phyloP scores from a whole-genome alignment of 1,140 invertebrate species.

The Lucilia cuprina region DNA sequence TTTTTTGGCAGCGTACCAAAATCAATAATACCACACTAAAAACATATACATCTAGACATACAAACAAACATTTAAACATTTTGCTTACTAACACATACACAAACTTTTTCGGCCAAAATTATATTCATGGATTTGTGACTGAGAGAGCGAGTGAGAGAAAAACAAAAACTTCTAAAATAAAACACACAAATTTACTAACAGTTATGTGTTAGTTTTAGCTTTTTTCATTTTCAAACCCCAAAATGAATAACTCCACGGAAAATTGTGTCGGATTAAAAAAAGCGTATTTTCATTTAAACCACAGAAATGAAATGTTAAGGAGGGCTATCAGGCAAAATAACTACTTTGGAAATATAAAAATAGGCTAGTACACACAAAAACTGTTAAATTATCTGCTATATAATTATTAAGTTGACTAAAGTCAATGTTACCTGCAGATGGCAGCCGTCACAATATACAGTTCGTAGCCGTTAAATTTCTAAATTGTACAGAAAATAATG shows the following conservation, averaged over 20 bases:
- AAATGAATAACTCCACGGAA: background rate
- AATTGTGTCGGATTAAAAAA: background rate
- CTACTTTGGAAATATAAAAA: background rate
- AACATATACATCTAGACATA: background rate
- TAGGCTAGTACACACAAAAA: too few relatives aligned
- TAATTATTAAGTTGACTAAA: too few relatives aligned
- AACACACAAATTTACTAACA: too few relatives aligned
- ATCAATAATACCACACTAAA: slow-evolving; percentile 6
- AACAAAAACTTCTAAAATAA: background rate
- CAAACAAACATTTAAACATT: background rate
- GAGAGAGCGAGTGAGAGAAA: background rate
- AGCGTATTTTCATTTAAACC: background rate
- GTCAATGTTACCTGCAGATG: too few relatives aligned
- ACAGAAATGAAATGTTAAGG: background rate
- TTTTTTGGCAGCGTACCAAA: background rate
- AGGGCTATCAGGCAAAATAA: background rate
- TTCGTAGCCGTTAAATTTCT: too few relatives aligned
- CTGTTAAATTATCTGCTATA: too few relatives aligned
- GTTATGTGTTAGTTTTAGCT: too few relatives aligned
- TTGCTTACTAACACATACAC: background rate
- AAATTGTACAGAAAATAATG: too few relatives aligned
- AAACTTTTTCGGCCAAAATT: background rate
- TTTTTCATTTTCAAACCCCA: background rate
- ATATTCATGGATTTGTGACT: background rate
- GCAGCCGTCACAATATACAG: too few relatives aligned